Percentiles rank a stretch among this genome's conserved stretches.
Conservation (phyloP, 2,113 vertebrate species). For the Gobio gobio region DNA sequence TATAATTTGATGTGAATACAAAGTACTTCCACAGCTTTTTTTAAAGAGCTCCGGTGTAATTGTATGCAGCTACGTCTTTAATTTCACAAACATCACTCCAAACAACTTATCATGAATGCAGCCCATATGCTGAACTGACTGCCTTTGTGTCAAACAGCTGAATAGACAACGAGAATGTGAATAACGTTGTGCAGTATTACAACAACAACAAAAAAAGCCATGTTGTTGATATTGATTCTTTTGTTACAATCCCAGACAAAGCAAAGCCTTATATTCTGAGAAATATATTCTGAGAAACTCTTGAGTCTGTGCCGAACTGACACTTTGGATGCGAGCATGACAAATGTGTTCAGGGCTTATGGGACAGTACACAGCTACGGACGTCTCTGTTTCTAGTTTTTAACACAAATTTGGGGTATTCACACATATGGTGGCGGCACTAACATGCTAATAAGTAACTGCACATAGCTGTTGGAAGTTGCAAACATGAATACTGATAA, state of each 20-base stretch:
- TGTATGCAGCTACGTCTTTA: conserved; percentile 3
- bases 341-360: background rate
- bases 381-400: background rate
- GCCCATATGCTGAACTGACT: conserved; percentile 5
- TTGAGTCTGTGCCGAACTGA: background rate
- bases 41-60: background rate
- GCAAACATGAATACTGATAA: conserved; percentile 28
- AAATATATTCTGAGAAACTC: background rate
- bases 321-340: background rate
- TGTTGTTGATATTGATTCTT: conserved; percentile 23
- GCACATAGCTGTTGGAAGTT: background rate
- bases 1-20: background rate
- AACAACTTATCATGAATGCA: conserved; percentile 37
- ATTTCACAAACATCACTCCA: conserved; percentile 10
- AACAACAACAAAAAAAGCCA: background rate
- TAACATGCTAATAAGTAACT: background rate
- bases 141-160: conserved; percentile 11
- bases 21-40: background rate
- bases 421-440: background rate
- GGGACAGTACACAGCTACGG: background rate
- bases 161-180: conserved; percentile 12
- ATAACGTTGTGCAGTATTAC: background rate
- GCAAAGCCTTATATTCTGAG: conserved; percentile 3
- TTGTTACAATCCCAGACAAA: background rate
- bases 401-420: background rate